phyloP scores from a whole-genome alignment of 2,113 vertebrate genomes.

The Tringa solitaria region DNA sequence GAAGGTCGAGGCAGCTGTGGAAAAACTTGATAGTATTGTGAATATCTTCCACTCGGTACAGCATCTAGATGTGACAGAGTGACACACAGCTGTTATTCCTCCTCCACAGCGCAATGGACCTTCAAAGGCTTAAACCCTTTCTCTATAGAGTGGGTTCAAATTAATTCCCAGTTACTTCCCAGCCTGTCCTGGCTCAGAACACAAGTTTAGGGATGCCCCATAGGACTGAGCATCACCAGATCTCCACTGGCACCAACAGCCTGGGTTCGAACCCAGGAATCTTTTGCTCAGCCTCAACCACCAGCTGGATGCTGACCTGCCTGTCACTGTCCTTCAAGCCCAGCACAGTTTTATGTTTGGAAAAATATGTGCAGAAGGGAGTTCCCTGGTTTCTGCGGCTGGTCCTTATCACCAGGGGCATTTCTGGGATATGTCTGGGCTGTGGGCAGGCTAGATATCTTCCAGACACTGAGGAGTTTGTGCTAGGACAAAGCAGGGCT shows the following conservation, averaged over 20 bases:
- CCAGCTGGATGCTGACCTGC: not conserved
- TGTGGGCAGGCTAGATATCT: not conserved
- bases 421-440: rapidly evolving
- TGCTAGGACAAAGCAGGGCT: not conserved
- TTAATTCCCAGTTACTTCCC: not conserved
- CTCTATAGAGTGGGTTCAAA: not conserved
- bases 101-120: not conserved
- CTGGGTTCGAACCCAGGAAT: not conserved
- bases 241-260: not conserved
- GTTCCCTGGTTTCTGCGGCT: not conserved
- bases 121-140: not conserved
- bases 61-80: constrained; percentile 67
- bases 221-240: not conserved
- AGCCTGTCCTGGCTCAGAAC: not conserved
- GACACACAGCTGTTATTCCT: not conserved
- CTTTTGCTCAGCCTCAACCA: not conserved
- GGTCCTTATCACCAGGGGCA: not conserved
- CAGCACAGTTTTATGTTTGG: not conserved
- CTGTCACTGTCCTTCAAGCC: not conserved
- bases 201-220: not conserved
- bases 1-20: constrained; percentile 70
- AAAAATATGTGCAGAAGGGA: not conserved
- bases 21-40: constrained; percentile 74
- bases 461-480: not conserved
- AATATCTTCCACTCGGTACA: constrained; percentile 75